Evolutionary conservation across 2,888 invertebrate genomes (phyloP).

Genomic region (Steinernema scapterisci): DNA sequence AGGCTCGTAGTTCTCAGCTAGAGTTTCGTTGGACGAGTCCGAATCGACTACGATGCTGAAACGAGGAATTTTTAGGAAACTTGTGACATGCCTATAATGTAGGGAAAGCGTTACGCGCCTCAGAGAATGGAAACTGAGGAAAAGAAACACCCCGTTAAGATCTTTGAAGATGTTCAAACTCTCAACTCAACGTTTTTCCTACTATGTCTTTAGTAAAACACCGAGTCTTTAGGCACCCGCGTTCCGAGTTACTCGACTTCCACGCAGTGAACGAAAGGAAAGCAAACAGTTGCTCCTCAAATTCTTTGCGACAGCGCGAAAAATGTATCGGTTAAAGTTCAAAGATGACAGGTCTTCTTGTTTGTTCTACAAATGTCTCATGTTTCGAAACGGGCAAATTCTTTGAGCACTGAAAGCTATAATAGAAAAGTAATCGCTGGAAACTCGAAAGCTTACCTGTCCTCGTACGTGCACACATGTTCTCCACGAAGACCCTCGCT

Average conservation of each 20-base stretch:
- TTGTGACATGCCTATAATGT: no score
- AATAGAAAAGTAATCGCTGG: not conserved
- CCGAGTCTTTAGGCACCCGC: no score
- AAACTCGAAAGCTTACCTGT: not conserved
- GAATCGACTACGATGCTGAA: not conserved
- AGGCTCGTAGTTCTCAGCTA: not conserved
- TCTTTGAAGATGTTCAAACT: not conserved
- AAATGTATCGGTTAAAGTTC: no score
- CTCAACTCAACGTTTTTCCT: not conserved
- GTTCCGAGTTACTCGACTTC: no score
- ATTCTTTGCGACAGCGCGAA: no score
- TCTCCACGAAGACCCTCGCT: slow-evolving; percentile 20
- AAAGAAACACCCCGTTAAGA: not conserved
- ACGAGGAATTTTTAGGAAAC: not conserved
- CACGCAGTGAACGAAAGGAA: no score
- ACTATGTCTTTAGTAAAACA: no score
- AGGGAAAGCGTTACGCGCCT: not conserved
- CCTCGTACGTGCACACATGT: slow-evolving; percentile 7
- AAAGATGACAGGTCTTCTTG: not conserved
- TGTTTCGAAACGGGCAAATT: no score
- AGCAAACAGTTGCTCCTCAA: no score
- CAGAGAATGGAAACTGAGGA: not conserved
- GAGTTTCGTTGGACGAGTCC: not conserved
- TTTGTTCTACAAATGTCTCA: no score
- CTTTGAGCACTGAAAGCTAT: no score